Percentiles rank a stretch among this genome's conserved stretches.
These are phyloP conservation scores for Apistogramma diplotaenia DNA, from an alignment of 2,113 vertebrate genomes.

Conservation along the genomic window DNA sequence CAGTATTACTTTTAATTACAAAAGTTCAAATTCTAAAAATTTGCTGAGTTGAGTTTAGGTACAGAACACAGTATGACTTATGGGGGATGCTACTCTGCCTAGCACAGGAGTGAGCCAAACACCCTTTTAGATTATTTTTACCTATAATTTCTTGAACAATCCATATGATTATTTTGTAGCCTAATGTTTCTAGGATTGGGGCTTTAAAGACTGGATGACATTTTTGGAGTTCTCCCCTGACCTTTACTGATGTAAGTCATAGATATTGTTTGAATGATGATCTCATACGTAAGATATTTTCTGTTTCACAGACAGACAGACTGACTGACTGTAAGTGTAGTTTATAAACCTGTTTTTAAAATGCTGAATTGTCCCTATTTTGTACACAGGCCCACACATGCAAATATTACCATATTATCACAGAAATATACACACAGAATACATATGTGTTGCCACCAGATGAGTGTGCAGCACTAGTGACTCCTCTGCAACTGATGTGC, in stretches of 20 bases:
- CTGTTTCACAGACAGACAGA: slow-evolving; percentile 9
- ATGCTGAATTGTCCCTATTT: slow-evolving; percentile 16
- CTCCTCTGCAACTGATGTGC: slow-evolving; percentile 23
- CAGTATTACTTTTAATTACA: neutral
- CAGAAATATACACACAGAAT: neutral
- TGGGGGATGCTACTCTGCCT: neutral
- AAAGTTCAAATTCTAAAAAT: too few relatives aligned
- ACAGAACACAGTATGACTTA: neutral
- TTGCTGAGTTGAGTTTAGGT: too few relatives aligned
- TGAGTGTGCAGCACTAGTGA: slow-evolving; percentile 39
- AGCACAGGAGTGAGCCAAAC: neutral
- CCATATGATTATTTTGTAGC: neutral
- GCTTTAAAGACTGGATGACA: slow-evolving; percentile 26
- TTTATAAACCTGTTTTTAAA: slow-evolving; percentile 30
- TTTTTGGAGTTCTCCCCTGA: neutral
- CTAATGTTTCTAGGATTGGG: slow-evolving; percentile 6
- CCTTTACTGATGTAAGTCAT: slow-evolving; percentile 41
- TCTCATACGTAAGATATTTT: slow-evolving; percentile 26
- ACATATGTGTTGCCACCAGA: slow-evolving; percentile 38
- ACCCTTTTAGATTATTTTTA: neutral
- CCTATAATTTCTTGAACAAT: neutral
- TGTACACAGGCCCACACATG: slow-evolving; percentile 20
- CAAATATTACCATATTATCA: slow-evolving; percentile 14
- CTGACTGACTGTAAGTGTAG: slow-evolving; percentile 32
- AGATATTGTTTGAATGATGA: slow-evolving; percentile 20